phyloP scores from a whole-genome alignment of 1,140 invertebrate genomes.

The Cryptotermes secundus region DNA sequence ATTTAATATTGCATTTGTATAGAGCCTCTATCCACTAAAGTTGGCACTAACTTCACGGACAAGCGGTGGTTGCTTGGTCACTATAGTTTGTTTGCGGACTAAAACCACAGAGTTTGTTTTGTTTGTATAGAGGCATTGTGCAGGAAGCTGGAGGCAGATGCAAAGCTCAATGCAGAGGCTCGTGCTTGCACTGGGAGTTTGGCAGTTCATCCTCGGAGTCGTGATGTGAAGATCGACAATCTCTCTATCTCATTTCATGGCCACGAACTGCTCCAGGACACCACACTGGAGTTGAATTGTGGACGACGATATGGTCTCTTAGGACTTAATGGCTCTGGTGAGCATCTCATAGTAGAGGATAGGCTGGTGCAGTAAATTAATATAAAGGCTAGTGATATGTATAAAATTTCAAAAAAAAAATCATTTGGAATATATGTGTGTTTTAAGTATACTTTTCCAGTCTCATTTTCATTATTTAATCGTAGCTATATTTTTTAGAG shows the following conservation, averaged over 20 bases:
- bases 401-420: no score
- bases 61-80: no score
- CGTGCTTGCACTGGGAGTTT: constrained; percentile 92
- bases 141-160: constrained; percentile 84
- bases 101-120: not conserved
- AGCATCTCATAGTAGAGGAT: constrained; percentile 40
- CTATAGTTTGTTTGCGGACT: no score
- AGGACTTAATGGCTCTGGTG: constrained; percentile 94
- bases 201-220: constrained; percentile 89
- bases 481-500: no score
- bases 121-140: constrained; percentile 72
- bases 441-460: no score
- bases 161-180: constrained; percentile 88
- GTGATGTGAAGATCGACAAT: constrained; percentile 96
- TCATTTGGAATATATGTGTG: no score
- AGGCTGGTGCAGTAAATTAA: no score
- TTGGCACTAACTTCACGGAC: no score
- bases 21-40: no score
- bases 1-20: no score
- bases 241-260: constrained; percentile 99
- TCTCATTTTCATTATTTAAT: no score
- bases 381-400: no score
- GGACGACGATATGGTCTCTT: constrained; percentile 95
- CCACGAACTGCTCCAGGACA: constrained; percentile 91
- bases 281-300: constrained; percentile 94